A percentile compares a stretch with the other conserved stretches of the same genome.
phyloP scores from a whole-genome alignment of 2,797 vertebrate species.

The Galagoides demidoff region DNA sequence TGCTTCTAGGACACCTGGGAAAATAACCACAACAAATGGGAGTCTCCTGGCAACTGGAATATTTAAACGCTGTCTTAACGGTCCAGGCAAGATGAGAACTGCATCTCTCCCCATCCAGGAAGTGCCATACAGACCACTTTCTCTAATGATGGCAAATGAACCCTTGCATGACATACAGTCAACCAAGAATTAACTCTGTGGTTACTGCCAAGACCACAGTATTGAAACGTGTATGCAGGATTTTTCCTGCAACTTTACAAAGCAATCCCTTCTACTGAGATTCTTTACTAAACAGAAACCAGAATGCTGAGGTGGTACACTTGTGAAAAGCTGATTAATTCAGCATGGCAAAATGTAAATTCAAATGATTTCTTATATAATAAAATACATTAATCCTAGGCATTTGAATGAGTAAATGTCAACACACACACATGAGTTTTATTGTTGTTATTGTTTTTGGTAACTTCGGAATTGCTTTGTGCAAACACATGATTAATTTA shows the following conservation, averaged over 20 bases:
- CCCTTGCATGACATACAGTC: conserved; percentile 81
- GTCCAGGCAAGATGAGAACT: conserved; percentile 84
- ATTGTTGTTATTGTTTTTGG: neutral
- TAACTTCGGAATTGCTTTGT: conserved; percentile 47
- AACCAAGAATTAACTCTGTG: conserved; percentile 84
- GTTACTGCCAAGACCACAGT: conserved; percentile 74
- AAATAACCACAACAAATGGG: conserved; percentile 69
- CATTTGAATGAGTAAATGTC: neutral
- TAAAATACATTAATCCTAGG: conserved; percentile 23
- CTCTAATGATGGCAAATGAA: conserved; percentile 86
- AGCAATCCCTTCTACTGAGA: conserved; percentile 23
- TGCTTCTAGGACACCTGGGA: conserved; percentile 70
- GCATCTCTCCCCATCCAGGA: conserved; percentile 84
- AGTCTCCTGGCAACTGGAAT: conserved; percentile 79
- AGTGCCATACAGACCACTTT: conserved; percentile 84
- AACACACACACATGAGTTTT: conserved; percentile 28
- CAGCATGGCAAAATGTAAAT: conserved; percentile 29
- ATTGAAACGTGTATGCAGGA: conserved; percentile 65
- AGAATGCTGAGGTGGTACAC: neutral
- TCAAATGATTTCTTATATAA: conserved; percentile 36
- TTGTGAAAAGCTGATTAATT: conserved; percentile 30
- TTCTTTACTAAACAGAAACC: conserved; percentile 43
- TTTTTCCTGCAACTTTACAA: conserved; percentile 56
- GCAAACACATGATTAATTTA: conserved; percentile 74
- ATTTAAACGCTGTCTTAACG: conserved; percentile 79